These are phyloP conservation scores for Eubucco bourcierii DNA, from an alignment of 2,113 vertebrate species.

Conservation along the genomic window DNA sequence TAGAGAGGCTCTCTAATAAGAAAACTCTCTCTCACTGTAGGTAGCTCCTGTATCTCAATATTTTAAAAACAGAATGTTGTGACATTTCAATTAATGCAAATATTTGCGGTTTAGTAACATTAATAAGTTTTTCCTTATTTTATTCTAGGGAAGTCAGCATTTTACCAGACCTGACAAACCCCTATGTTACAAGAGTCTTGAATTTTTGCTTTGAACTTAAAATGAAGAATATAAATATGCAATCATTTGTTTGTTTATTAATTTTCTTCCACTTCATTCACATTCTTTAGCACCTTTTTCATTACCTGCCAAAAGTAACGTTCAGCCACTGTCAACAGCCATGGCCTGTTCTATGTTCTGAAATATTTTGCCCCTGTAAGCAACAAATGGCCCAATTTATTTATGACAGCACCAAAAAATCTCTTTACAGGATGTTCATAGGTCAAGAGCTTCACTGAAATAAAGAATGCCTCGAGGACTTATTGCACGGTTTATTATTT, in stretches of 20 bases:
- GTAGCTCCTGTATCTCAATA: background rate
- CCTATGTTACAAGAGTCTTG: background rate
- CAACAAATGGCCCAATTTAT: constrained; percentile 38
- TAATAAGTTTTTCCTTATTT: background rate
- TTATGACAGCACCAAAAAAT: constrained; percentile 45
- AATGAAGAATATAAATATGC: background rate
- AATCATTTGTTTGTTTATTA: background rate
- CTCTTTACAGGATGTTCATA: constrained; percentile 33
- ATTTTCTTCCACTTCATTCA: background rate
- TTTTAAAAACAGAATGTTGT: background rate
- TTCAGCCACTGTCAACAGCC: background rate
- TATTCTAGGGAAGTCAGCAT: background rate
- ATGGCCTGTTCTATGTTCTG: background rate
- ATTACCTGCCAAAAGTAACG: background rate
- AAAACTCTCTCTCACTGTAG: background rate
- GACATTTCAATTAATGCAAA: background rate
- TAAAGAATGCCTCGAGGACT: background rate
- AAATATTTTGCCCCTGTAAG: background rate
- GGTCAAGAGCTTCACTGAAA: constrained; percentile 47
- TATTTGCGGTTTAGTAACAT: background rate
- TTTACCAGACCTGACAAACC: background rate
- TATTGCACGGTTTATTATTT: constrained; percentile 28
- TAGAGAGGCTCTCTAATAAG: background rate
- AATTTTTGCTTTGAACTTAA: background rate
- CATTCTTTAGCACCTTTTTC: background rate